Conservation (phyloP, 37 sponge, comb jelly and placozoan species). For the Halichondria panicea region DNA sequence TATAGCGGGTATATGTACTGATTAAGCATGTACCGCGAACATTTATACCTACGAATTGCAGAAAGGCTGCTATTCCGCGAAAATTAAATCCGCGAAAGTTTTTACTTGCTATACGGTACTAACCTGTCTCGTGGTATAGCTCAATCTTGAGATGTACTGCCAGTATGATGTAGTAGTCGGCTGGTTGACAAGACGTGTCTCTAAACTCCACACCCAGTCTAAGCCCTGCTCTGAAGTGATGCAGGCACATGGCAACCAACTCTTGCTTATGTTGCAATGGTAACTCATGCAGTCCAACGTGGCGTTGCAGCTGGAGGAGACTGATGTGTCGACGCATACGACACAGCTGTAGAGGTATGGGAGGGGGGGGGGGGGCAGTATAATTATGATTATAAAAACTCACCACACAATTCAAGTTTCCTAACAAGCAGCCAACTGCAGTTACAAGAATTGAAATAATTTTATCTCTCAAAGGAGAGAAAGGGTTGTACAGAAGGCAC, state of each 20-base stretch:
- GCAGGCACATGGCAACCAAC: constrained; percentile 23
- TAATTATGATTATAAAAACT: too few species aligned
- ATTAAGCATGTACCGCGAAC: too few species aligned
- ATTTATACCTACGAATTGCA: too few species aligned
- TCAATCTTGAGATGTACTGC: constrained; percentile 67
- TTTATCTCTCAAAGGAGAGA: too few species aligned
- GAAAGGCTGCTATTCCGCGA: too few species aligned
- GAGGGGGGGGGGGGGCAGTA: neutral
- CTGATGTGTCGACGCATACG: constrained; percentile 20
- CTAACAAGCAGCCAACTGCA: too few species aligned
- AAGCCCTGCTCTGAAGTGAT: constrained; percentile 24
- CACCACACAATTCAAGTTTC: too few species aligned
- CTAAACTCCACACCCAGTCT: constrained; percentile 11
- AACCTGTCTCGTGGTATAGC: constrained; percentile 52
- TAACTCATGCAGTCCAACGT: constrained; percentile 16
- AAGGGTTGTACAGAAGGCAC: too few species aligned
- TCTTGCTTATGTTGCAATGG: constrained; percentile 16
- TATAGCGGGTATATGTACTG: too few species aligned
- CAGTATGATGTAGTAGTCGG: constrained; percentile 59
- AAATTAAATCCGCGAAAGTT: too few species aligned
- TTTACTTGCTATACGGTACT: too few species aligned
- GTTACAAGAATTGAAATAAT: too few species aligned
- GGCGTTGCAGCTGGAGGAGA: constrained; percentile 52
- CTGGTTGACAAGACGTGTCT: constrained; percentile 25
- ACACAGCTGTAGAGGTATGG: constrained; percentile 20